Percentiles rank a stretch among this genome's conserved stretches.
Evolutionary conservation across 92 coral and sea anemone genomes (phyloP).

Genomic region (Palythoa caribaeorum): DNA sequence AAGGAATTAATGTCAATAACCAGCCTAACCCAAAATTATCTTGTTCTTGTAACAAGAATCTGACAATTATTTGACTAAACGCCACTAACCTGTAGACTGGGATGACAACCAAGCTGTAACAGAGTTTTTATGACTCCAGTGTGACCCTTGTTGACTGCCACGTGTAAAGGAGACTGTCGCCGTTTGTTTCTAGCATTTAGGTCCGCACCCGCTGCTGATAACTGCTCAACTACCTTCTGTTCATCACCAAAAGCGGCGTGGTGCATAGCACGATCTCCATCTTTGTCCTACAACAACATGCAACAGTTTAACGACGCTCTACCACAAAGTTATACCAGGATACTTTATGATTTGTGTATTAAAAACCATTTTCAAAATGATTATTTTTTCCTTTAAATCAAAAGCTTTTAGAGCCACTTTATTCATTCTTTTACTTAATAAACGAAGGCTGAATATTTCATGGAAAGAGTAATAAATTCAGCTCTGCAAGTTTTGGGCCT

Average conservation of each 20-base stretch:
- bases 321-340: too few relatives aligned
- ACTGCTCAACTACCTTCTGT: constrained; percentile 80
- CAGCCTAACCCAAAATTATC: too few relatives aligned
- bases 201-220: constrained; percentile 90
- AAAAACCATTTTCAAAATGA: too few relatives aligned
- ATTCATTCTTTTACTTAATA: too few relatives aligned
- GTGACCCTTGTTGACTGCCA: constrained; percentile 97
- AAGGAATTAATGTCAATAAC: too few relatives aligned
- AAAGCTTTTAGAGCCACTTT: too few relatives aligned
- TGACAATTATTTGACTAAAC: neutral
- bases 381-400: too few relatives aligned
- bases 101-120: constrained; percentile 83
- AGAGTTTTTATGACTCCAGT: constrained; percentile 87
- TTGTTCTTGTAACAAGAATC: neutral
- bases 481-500: too few relatives aligned
- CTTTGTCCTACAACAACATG: constrained; percentile 83
- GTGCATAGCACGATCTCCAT: constrained; percentile 97
- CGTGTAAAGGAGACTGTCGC: constrained; percentile 97
- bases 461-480: too few relatives aligned
- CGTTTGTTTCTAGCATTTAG: constrained; percentile 98
- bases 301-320: too few relatives aligned
- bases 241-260: constrained; percentile 98
- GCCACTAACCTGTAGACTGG: constrained; percentile 88
- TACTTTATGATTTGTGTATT: too few relatives aligned
- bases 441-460: too few relatives aligned